Conservation (phyloP, 1,140 invertebrate genomes). For the Drosophila takahashii region DNA sequence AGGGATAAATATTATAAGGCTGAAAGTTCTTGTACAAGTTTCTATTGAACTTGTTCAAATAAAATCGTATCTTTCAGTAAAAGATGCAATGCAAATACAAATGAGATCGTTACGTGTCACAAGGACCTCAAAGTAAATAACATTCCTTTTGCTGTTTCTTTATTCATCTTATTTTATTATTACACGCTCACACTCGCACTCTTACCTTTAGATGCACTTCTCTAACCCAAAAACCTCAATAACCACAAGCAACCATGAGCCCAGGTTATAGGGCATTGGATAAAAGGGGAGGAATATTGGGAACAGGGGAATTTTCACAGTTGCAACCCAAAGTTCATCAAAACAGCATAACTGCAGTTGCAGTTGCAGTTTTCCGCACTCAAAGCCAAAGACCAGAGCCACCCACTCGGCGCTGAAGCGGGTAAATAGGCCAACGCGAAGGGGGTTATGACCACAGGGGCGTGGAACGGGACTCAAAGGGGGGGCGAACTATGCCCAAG, state of each 20-base stretch:
- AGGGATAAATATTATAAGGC: neutral
- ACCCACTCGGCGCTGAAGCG: conserved; percentile 39
- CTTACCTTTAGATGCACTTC: neutral
- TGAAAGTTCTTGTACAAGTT: neutral
- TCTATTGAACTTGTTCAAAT: neutral
- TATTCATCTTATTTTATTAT: neutral
- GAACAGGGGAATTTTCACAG: conserved; percentile 30
- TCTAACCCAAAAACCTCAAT: conserved; percentile 26
- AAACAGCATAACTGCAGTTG: conserved; percentile 49
- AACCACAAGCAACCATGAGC: neutral
- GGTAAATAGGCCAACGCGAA: conserved; percentile 58
- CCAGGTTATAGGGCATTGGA: conserved; percentile 10
- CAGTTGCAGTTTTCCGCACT: conserved; percentile 7
- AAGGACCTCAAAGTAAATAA: too few species aligned
- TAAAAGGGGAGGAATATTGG: conserved; percentile 13
- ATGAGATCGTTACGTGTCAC: too few species aligned
- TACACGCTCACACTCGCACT: neutral
- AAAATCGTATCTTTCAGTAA: neutral
- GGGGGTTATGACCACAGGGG: conserved; percentile 7
- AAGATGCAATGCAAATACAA: neutral
- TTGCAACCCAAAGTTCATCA: conserved; percentile 67
- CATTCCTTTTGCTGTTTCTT: too few species aligned
- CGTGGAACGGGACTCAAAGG: neutral
- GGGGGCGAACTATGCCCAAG: conserved; percentile 41
- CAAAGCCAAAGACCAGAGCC: conserved; percentile 24